Percentiles rank a stretch among this genome's conserved stretches.
These are phyloP conservation scores for Falco biarmicus DNA, from an alignment of 2,797 vertebrate species.

Conservation along the genomic window DNA sequence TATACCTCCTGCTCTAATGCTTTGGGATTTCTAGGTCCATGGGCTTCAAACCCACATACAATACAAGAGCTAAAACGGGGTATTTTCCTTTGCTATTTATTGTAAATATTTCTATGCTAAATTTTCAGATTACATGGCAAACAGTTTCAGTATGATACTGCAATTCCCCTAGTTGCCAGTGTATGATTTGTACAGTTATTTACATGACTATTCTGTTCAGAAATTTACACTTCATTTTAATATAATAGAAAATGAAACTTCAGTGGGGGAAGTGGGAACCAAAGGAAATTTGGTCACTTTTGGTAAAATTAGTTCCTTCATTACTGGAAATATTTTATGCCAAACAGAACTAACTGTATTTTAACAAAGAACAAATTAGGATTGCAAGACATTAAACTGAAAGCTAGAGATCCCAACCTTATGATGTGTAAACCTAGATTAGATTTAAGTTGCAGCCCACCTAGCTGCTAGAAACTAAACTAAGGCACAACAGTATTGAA, in stretches of 20 bases:
- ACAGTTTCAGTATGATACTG: not conserved
- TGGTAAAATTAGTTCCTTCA: not conserved
- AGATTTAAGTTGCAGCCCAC: not conserved
- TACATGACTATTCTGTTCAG: not conserved
- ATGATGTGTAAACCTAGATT: not conserved
- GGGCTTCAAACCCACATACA: not conserved
- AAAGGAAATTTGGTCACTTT: not conserved
- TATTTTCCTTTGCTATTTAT: not conserved
- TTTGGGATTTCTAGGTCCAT: not conserved
- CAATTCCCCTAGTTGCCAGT: not conserved
- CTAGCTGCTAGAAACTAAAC: not conserved
- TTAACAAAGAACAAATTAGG: not conserved
- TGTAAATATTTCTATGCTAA: not conserved
- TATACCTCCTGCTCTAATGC: not conserved
- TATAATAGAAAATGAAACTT: not conserved
- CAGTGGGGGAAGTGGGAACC: not conserved
- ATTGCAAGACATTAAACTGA: not conserved
- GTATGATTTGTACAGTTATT: not conserved
- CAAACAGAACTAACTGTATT: not conserved
- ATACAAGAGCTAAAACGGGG: accelerated
- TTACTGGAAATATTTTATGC: not conserved
- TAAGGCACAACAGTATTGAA: not conserved
- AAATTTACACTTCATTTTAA: not conserved
- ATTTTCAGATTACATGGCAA: not conserved
- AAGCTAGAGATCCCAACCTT: not conserved